phyloP scores from a whole-genome alignment of 2,888 invertebrate species.

The Polymixis flavicincta region DNA sequence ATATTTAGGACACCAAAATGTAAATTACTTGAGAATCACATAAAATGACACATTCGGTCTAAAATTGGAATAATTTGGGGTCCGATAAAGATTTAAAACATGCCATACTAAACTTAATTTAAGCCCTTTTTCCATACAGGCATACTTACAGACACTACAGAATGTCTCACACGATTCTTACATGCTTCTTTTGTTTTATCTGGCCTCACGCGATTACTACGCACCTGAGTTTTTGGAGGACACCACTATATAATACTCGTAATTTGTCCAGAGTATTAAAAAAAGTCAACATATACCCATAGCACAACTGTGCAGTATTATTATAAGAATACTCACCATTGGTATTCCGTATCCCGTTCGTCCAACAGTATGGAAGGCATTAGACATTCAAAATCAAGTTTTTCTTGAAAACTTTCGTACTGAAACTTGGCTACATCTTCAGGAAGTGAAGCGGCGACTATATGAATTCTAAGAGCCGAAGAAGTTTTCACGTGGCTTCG shows the following conservation, averaged over 20 bases:
- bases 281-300: neutral
- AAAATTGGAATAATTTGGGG: too few relatives aligned
- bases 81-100: neutral
- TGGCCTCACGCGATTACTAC: too few relatives aligned
- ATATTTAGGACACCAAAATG: too few relatives aligned
- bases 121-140: neutral
- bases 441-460: slow-evolving; percentile 49
- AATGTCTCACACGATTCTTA: neutral
- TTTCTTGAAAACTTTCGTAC: slow-evolving; percentile 48
- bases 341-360: slow-evolving; percentile 1
- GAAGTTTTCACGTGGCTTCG: slow-evolving; percentile 49
- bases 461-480: slow-evolving; percentile 47
- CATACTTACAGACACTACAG: neutral
- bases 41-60: too few relatives aligned
- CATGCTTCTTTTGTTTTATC: neutral
- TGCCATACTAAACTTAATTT: neutral
- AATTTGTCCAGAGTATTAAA: neutral
- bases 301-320: neutral
- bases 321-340: neutral
- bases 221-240: neutral
- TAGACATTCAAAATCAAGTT: slow-evolving; percentile 56
- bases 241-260: neutral
- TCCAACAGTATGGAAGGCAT: slow-evolving; percentile 17
- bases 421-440: slow-evolving; percentile 49
- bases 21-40: too few relatives aligned